Conservation (phyloP, 2,113 vertebrate species). For the Symphodus melops region DNA sequence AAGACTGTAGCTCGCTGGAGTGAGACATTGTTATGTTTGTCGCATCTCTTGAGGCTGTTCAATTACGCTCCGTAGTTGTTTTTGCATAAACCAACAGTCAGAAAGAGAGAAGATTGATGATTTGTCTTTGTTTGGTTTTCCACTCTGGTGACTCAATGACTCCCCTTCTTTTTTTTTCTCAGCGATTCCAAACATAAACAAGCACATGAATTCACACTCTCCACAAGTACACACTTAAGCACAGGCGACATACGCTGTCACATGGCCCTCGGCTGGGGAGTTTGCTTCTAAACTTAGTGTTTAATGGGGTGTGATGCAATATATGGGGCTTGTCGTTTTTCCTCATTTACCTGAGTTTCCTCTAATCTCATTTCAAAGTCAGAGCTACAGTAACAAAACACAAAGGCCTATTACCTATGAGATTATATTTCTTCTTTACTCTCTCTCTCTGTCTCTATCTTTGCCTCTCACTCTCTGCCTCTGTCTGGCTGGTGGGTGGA, state of each 20-base stretch:
- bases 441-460: neutral
- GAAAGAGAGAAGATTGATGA: conserved; percentile 71
- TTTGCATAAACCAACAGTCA: conserved; percentile 67
- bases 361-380: conserved; percentile 80
- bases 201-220: neutral
- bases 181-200: conserved; percentile 1
- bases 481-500: conserved; percentile 46
- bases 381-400: conserved; percentile 64
- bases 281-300: conserved; percentile 54
- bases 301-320: conserved; percentile 78
- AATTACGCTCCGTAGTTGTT: conserved; percentile 68
- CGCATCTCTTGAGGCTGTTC: conserved; percentile 67
- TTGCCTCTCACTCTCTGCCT: conserved; percentile 20
- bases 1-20: conserved; percentile 63
- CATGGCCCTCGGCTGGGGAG: conserved; percentile 17
- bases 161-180: conserved; percentile 50
- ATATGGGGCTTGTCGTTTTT: conserved; percentile 77
- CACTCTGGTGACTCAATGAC: conserved; percentile 60
- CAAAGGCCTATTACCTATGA: conserved; percentile 47
- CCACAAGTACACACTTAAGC: conserved; percentile 7
- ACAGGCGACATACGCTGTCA: neutral
- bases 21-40: conserved; percentile 74
- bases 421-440: conserved; percentile 35
- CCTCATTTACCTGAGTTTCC: conserved; percentile 71
- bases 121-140: conserved; percentile 76